Conservation (phyloP, 2,888 invertebrate genomes). For the Pogonocherus hispidulus region DNA sequence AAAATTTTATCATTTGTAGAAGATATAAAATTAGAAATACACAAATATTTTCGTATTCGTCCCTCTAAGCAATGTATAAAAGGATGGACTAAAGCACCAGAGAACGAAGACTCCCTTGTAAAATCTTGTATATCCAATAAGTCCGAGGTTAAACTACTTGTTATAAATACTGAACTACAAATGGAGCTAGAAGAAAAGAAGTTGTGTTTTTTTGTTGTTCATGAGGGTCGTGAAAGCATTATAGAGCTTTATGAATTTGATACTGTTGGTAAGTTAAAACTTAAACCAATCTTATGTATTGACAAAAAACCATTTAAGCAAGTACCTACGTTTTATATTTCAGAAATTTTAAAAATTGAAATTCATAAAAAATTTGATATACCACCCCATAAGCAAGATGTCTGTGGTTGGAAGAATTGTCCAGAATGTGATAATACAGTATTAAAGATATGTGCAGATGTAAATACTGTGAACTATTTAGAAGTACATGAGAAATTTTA, state of each 20-base stretch:
- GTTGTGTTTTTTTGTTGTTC: conserved; percentile 30
- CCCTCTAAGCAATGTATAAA: too few relatives aligned
- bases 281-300: too few relatives aligned
- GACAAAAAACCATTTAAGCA: too few relatives aligned
- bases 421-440: conserved; percentile 47
- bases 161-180: neutral
- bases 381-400: conserved; percentile 47
- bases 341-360: conserved; percentile 73
- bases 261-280: conserved; percentile 43
- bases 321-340: conserved; percentile 62
- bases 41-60: too few relatives aligned
- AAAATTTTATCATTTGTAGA: too few relatives aligned
- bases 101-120: too few relatives aligned
- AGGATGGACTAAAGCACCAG: too few relatives aligned
- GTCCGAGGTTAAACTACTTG: too few relatives aligned
- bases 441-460: conserved; percentile 41
- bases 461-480: conserved; percentile 43
- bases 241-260: conserved; percentile 44
- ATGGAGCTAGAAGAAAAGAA: neutral
- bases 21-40: too few relatives aligned
- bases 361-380: conserved; percentile 44
- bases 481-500: conserved; percentile 31
- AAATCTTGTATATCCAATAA: too few relatives aligned
- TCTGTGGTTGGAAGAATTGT: conserved; percentile 45
- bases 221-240: conserved; percentile 20